phyloP scores from a whole-genome alignment of 2,888 invertebrate species.

The Morinoia aosen region DNA sequence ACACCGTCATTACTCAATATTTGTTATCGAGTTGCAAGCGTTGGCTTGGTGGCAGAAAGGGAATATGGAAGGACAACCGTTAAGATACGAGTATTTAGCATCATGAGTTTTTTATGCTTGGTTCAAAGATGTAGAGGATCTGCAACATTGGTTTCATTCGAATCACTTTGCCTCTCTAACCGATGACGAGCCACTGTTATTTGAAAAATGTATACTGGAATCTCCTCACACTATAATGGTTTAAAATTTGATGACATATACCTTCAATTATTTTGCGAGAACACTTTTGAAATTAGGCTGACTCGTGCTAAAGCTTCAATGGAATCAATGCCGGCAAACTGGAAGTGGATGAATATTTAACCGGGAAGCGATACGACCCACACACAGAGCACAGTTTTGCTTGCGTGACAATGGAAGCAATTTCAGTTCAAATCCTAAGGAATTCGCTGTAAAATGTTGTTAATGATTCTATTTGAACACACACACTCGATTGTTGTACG shows the following conservation, averaged over 20 bases:
- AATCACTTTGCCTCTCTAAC: too few relatives aligned
- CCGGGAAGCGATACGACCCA: neutral
- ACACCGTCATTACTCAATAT: neutral
- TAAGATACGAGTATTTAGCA: neutral
- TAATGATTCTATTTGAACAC: neutral
- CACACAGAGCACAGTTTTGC: neutral
- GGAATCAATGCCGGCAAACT: neutral
- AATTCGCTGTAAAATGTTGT: neutral
- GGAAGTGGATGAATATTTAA: neutral
- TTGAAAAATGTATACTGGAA: neutral
- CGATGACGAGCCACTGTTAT: too few relatives aligned
- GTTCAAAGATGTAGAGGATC: too few relatives aligned
- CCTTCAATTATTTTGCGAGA: neutral
- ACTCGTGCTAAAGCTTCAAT: neutral
- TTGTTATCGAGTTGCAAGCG: neutral
- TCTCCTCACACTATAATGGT: neutral
- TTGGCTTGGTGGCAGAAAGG: neutral
- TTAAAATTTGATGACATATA: neutral
- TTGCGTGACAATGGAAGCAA: neutral
- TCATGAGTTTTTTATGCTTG: too few relatives aligned
- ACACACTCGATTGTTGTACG: neutral
- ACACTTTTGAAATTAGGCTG: neutral
- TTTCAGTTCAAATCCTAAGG: neutral
- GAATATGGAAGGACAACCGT: neutral
- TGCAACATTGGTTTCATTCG: too few relatives aligned